Percentiles rank a stretch among this genome's conserved stretches.
These are phyloP conservation scores for Caerostris darwini DNA, from an alignment of 1,140 invertebrate species.

Conservation along the genomic window DNA sequence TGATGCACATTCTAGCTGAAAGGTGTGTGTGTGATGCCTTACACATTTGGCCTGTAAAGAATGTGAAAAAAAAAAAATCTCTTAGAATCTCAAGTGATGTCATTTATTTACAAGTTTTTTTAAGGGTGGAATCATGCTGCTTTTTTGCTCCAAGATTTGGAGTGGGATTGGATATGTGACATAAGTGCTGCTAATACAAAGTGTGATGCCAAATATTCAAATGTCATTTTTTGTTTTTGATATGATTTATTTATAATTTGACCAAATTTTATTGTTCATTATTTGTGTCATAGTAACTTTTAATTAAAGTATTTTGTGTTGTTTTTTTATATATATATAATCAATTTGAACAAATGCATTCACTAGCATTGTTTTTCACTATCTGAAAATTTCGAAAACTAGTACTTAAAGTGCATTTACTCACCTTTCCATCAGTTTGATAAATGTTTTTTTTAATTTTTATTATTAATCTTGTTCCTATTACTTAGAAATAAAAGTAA, in stretches of 20 bases:
- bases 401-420: neutral
- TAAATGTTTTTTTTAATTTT: too few species aligned
- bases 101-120: conserved; percentile 24
- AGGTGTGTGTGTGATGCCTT: conserved; percentile 54
- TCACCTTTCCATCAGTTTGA: too few species aligned
- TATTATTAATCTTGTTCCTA: too few species aligned
- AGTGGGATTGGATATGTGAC: conserved; percentile 32
- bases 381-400: neutral
- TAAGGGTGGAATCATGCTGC: neutral
- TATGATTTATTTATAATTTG: conserved; percentile 59
- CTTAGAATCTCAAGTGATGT: conserved; percentile 55
- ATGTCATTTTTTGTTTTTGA: conserved; percentile 53
- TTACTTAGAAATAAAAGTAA: too few species aligned
- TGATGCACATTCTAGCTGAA: conserved; percentile 49
- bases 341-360: conserved; percentile 11
- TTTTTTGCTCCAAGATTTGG: conserved; percentile 1
- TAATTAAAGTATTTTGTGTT: neutral
- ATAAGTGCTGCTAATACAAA: conserved; percentile 24
- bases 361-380: neutral
- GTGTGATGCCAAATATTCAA: conserved; percentile 75
- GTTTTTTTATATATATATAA: conserved; percentile 15
- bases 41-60: neutral
- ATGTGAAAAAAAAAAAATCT: neutral
- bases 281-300: conserved; percentile 22
- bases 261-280: conserved; percentile 50